These are phyloP conservation scores for Chrysolina haemoptera DNA, from an alignment of 2,888 invertebrate species.

Conservation along the genomic window DNA sequence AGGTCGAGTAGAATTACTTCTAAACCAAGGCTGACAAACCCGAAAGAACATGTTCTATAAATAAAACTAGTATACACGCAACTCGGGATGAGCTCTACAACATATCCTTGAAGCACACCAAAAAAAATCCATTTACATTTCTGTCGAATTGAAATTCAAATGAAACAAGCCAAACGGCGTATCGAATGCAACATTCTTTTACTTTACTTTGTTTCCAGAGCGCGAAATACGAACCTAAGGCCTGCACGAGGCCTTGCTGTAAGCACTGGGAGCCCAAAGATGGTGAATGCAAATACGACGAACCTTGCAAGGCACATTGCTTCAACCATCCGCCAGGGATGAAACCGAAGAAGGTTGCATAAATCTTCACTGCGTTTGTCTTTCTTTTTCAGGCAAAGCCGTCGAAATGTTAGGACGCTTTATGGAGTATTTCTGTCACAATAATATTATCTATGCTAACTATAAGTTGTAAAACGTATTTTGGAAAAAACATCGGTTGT, in stretches of 20 bases:
- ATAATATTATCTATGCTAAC: background rate
- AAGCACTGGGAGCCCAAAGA: constrained; percentile 66
- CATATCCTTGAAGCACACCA: background rate
- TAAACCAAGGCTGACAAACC: no score
- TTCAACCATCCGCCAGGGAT: constrained; percentile 64
- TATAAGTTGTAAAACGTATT: constrained; percentile 5
- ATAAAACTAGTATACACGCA: background rate
- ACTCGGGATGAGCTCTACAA: background rate
- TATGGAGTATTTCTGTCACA: background rate
- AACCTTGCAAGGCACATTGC: constrained; percentile 67
- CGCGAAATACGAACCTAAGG: constrained; percentile 43
- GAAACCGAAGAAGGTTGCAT: constrained; percentile 50
- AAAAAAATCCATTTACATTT: background rate
- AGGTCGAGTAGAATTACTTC: no score
- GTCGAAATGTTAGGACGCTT: background rate
- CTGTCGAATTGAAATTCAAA: background rate
- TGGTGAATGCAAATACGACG: constrained; percentile 64
- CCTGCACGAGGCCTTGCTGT: constrained; percentile 65
- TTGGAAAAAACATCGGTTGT: no score
- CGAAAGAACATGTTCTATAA: no score
- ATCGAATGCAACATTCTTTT: constrained; percentile 14
- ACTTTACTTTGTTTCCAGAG: constrained; percentile 31
- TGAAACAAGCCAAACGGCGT: background rate
- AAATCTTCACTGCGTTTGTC: background rate
- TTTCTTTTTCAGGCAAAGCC: constrained; percentile 23